Conservation (phyloP, 2,888 invertebrate species). For the Proisotoma minuta region DNA sequence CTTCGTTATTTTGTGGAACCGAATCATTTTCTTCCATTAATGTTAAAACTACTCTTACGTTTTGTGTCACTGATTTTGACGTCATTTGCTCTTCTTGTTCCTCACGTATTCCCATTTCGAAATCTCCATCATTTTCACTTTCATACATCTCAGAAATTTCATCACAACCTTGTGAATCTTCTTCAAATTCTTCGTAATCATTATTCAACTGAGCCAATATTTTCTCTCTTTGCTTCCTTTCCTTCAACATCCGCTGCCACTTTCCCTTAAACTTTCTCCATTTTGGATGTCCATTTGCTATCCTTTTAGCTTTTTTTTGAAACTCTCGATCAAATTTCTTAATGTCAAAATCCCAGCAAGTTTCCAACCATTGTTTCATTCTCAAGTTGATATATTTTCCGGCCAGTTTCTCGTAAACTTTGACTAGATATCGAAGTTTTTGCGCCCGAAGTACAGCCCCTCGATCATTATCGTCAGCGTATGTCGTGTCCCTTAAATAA, state of each 20-base stretch:
- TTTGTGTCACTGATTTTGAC: too few relatives aligned
- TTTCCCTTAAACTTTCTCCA: constrained; percentile 8
- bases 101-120: too few relatives aligned
- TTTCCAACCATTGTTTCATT: constrained; percentile 5
- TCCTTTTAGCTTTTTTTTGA: neutral
- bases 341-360: constrained; percentile 3
- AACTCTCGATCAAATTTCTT: neutral
- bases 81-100: too few relatives aligned
- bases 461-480: neutral
- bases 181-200: too few relatives aligned
- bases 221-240: neutral
- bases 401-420: constrained; percentile 9
- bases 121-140: too few relatives aligned
- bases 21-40: too few relatives aligned
- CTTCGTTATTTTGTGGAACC: too few relatives aligned
- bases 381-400: constrained; percentile 1
- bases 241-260: constrained; percentile 2
- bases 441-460: neutral
- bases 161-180: too few relatives aligned
- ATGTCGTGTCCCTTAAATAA: neutral
- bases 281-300: neutral
- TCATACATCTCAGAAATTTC: too few relatives aligned
- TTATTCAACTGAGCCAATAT: neutral
- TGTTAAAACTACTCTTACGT: too few relatives aligned
- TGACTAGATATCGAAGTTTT: constrained; percentile 8